Conservation (phyloP, 2,797 vertebrate genomes). For the Mus spretus region DNA sequence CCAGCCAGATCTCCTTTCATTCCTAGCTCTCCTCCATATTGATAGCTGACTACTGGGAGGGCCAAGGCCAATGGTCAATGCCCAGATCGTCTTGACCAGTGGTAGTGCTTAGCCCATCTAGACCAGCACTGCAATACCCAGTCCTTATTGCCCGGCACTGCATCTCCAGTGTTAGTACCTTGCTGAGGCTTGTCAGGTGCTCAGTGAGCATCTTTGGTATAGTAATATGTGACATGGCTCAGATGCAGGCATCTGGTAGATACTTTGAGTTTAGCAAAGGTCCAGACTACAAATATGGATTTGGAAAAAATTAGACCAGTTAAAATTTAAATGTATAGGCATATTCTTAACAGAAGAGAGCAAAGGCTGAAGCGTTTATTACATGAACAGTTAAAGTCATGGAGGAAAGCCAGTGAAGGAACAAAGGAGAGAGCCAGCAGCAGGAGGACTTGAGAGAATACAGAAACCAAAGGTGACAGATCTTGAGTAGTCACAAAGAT, state of each 20-base stretch:
- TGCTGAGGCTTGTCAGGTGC: neutral
- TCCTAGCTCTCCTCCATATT: neutral
- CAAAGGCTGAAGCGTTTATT: neutral
- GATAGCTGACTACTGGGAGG: neutral
- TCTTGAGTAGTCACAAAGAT: neutral
- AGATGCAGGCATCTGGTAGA: neutral
- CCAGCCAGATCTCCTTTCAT: neutral
- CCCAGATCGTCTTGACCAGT: too few relatives aligned
- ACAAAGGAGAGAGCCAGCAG: neutral
- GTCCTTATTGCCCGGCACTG: neutral
- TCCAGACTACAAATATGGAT: neutral
- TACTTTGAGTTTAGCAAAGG: slow-evolving; percentile 23
- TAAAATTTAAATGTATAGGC: neutral
- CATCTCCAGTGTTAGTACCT: neutral
- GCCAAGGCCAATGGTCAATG: neutral
- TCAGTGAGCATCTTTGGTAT: neutral
- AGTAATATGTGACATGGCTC: neutral
- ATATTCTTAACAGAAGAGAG: neutral
- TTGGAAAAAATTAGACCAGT: neutral
- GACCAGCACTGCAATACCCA: neutral
- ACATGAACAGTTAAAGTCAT: neutral
- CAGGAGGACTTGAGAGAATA: neutral
- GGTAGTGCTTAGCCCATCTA: neutral
- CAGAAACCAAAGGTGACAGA: neutral
- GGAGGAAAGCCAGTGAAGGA: neutral